Conservation (phyloP, 2,797 vertebrate species). For the Cirrhinus mrigala region DNA sequence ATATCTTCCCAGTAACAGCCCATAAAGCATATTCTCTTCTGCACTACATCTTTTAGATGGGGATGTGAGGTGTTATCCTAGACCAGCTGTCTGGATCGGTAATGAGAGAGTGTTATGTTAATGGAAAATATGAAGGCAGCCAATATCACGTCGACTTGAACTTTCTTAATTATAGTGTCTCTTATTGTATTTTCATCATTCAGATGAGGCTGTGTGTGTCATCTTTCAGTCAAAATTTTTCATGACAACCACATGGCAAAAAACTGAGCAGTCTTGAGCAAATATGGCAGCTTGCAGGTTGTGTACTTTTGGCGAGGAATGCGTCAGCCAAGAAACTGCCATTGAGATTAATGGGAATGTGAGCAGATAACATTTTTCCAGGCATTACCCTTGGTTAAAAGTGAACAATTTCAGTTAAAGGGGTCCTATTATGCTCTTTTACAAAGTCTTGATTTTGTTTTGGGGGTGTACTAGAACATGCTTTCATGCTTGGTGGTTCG, state of each 20-base stretch:
- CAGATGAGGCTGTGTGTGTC: neutral
- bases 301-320: neutral
- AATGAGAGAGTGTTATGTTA: constrained; percentile 68
- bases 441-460: no score
- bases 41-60: constrained; percentile 76
- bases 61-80: constrained; percentile 63
- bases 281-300: neutral
- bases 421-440: no score
- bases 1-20: constrained; percentile 70
- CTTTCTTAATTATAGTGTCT: constrained; percentile 44
- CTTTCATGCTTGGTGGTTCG: no score
- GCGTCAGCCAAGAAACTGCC: neutral
- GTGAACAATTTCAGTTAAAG: neutral
- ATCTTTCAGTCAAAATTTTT: no score
- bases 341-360: neutral
- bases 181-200: neutral
- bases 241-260: no score
- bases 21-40: constrained; percentile 71
- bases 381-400: constrained; percentile 11
- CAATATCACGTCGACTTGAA: constrained; percentile 58
- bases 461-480: no score
- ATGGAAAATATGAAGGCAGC: constrained; percentile 58
- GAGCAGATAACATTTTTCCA: neutral
- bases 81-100: constrained; percentile 64
- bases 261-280: neutral